Evolutionary conservation across 2,113 vertebrate genomes (phyloP).

Genomic region (rabbit (Oryctolagus cuniculus)): mOryCun1.1 NC_091435.1:156514001-156514500

Average conservation of each 20-base stretch:
- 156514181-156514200: background rate
- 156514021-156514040: background rate
- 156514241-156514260: too few relatives aligned
- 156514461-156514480: background rate
- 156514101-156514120: background rate
- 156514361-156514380: slow-evolving; percentile 20
- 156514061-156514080: background rate
- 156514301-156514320: background rate
- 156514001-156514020: background rate
- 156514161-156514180: background rate
- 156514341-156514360: background rate
- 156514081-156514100: background rate
- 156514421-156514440: background rate
- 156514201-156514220: background rate
- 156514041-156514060: background rate
- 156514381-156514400: background rate
- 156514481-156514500: background rate
- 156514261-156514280: background rate
- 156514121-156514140: background rate
- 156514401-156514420: background rate
- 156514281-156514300: background rate
- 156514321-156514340: background rate
- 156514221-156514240: background rate
- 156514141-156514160: background rate
- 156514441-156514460: background rate